Conservation (phyloP, 1,140 invertebrate species). For the Drosophila kepulauana region DNA sequence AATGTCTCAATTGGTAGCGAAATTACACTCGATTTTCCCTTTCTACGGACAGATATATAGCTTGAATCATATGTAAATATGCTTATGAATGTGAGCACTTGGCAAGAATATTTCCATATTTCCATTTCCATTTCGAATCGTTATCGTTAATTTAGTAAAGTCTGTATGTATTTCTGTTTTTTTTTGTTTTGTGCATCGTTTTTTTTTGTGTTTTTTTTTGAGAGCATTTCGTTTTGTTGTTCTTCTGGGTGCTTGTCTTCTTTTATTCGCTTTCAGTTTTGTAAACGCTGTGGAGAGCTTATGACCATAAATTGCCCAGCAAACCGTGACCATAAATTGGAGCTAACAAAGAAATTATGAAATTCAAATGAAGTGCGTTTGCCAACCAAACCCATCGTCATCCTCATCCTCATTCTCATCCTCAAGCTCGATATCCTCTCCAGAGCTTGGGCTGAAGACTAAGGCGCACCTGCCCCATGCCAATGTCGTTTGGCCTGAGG, state of each 20-base stretch:
- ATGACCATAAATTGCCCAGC: conserved; percentile 82
- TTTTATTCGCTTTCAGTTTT: conserved; percentile 31
- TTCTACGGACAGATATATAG: background rate
- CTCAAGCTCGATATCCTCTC: conserved; percentile 2
- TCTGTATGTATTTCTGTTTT: conserved; percentile 50
- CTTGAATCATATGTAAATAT: conserved; percentile 26
- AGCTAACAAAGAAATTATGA: conserved; percentile 84
- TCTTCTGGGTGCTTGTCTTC: conserved; percentile 23
- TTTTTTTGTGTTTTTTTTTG: conserved; percentile 27
- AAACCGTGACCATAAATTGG: conserved; percentile 83
- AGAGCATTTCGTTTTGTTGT: conserved; percentile 8
- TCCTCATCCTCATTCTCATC: background rate
- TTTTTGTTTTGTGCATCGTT: conserved; percentile 39
- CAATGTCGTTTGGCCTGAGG: conserved; percentile 28
- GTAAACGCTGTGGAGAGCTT: conserved; percentile 69
- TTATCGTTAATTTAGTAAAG: conserved; percentile 80
- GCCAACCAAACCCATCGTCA: conserved; percentile 4
- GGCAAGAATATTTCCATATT: conserved; percentile 15
- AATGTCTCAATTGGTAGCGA: conserved; percentile 6
- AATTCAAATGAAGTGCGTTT: conserved; percentile 83
- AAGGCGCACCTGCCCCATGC: conserved; percentile 52
- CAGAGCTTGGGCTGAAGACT: conserved; percentile 1
- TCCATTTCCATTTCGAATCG: conserved; percentile 72
- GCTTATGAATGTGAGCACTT: conserved; percentile 13
- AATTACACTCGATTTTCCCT: conserved; percentile 8